Evolutionary conservation across 2,113 vertebrate species (phyloP), one percentile per base, ranked within the genome.

Genomic region (Pluvianellus socialis): DNA sequence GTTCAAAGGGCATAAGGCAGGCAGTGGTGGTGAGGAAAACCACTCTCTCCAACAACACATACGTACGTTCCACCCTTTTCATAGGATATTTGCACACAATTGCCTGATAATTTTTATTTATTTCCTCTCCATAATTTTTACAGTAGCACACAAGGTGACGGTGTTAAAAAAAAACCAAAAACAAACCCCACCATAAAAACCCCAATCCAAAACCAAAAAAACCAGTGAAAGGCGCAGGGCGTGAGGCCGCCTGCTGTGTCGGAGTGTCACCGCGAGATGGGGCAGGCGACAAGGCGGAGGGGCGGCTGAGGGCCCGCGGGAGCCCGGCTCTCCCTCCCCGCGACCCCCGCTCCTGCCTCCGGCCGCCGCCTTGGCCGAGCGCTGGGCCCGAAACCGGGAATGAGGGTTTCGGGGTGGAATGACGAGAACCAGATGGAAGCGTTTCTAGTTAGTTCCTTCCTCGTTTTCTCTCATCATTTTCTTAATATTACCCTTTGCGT

Each of bases 191-290:
- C n/a, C n/a, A n/a, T n/a, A n/a, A n/a, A 38, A 38, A 38, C 7
- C 38, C 38, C 38, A 38, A 38, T 9, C 38, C 38, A 49, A 50
- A 47, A 47, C 8, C 8, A 52, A 13, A 5, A 5, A 8, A 26
- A 7, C 38, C 32, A 2, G 40, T 3, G 16, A 2, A 5, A 18
- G 27, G 28, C 45, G 5, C 7, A 1, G 24, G 15, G 14, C 11
- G 4, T 6, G 61, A 2, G 35, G 52, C 21, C 33, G 53, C 21
- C 40, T 66, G 65, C 62, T 22, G 44, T 58, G 73, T 4, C 33
- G 30, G 7, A 3, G 6, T 61, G 71, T 42, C 65, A 38, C 97
- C 97, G 33, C 70, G 7, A 95, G 97, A 12, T 91, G 96, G 96
- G 28, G 94, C 77, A 22, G 61, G 55, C 35, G 86, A n/a, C 67